phyloP scores from a whole-genome alignment of 2,113 vertebrate genomes.

The Notothenia coriiceps region DNA sequence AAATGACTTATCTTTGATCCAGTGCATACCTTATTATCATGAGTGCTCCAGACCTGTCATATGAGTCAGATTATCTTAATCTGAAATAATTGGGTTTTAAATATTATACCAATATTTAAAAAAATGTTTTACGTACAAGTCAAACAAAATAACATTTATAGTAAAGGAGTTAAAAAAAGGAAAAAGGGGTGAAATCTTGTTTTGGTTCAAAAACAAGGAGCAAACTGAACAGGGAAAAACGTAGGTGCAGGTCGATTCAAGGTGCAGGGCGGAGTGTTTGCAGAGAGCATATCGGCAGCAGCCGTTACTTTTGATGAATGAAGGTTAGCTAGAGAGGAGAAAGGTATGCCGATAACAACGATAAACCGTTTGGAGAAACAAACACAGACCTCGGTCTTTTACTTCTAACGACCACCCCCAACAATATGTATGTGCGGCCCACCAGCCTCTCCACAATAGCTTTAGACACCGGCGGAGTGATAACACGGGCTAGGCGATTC shows the following conservation, averaged over 20 bases:
- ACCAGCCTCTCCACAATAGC: constrained; percentile 37
- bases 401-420: constrained; percentile 43
- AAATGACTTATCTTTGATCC: constrained; percentile 5
- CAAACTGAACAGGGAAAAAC: background rate
- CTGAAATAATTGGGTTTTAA: background rate
- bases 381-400: constrained; percentile 49
- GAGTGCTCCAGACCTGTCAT: no score
- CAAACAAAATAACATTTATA: background rate
- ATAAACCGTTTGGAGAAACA: constrained; percentile 47
- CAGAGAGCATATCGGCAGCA: constrained; percentile 39
- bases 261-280: constrained; percentile 37
- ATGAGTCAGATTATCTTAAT: background rate
- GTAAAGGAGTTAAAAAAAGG: background rate
- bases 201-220: background rate
- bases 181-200: background rate
- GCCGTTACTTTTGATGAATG: constrained; percentile 64
- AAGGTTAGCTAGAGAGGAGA: constrained; percentile 44
- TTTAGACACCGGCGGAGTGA: constrained; percentile 29
- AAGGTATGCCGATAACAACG: constrained; percentile 54
- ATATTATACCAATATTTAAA: background rate
- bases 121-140: no score
- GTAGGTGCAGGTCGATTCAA: constrained; percentile 36
- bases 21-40: background rate
- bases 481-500: constrained; percentile 16
- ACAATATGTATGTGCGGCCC: constrained; percentile 36